Base-by-base conservation (phyloP, 2,113 vertebrate genomes). In the Fregetta grallaria region DNA sequence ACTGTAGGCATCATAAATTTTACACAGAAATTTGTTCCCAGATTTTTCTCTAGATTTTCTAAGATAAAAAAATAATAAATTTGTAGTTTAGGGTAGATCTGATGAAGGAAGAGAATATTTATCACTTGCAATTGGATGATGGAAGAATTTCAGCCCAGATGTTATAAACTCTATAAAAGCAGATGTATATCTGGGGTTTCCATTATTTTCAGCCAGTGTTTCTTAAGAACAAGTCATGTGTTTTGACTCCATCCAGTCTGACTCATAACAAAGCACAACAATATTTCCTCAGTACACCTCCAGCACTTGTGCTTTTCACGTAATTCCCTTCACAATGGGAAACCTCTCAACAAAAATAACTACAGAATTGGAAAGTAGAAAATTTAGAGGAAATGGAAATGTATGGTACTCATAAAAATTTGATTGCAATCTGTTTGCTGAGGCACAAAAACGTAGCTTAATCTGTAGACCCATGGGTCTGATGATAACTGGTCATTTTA, bases 201-300 rank as follows among this genome's bases (percentile, higher is more conserved):
- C 32, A 65, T 81, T 81, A 63, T 71, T 85, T 96, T 81, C 47
- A 66, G 44, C 21, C 34, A 56, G 45, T 34, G 11, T 92, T 86
- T 95, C 86, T 80, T 62, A 86, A 88, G 67, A 94, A 52, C 25
- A 83, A 88, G 38, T 47, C 27, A 38, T 87, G 47, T 81, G 47
- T 94, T 96, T 91, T 89, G 76, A 78, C 52, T 91, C 45, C n/a
- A 45, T 94, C 45, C 76, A 66, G 15, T 80, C 65, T 96, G 89
- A 95, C 38, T 93, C 82, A 70, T 61, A 93, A 49, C 40, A 76
- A 79, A 80, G 45, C 45, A 32, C 50, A 91, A 76, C 34, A 44
- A n/a, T 49, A 58, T 92, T 92, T 80, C 42, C 83, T 88, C 59
- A 66, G 29, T 36, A 58, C 15, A 62, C n/a, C 32, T 70, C n/a